Conservation (phyloP, 35 echinoderm and acorn worm genomes). For the Lytechinus variegatus region DNA sequence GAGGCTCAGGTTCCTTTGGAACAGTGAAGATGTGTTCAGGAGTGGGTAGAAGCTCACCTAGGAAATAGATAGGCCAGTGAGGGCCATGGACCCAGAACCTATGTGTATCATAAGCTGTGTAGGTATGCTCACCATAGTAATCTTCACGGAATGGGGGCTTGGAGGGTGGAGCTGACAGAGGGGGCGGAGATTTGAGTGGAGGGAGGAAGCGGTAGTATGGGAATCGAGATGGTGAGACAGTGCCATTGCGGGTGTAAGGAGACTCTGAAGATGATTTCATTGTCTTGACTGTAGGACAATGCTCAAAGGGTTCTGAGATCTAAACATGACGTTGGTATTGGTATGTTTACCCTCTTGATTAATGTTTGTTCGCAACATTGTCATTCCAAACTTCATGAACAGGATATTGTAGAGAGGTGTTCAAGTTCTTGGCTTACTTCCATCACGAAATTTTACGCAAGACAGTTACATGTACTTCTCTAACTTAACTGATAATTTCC, state of each 20-base stretch:
- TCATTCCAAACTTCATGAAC: neutral
- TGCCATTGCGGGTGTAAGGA: slow-evolving; percentile 22
- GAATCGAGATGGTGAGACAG: slow-evolving; percentile 1
- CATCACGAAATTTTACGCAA: too few species aligned
- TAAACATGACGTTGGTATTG: neutral
- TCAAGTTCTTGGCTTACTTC: too few species aligned
- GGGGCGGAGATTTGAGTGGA: neutral
- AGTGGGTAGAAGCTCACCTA: slow-evolving; percentile 47
- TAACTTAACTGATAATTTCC: too few species aligned
- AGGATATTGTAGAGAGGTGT: too few species aligned
- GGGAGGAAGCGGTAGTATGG: slow-evolving; percentile 8
- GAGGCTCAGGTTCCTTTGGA: slow-evolving; percentile 51
- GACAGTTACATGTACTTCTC: too few species aligned
- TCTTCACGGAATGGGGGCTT: slow-evolving; percentile 10
- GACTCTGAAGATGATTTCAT: slow-evolving; percentile 8
- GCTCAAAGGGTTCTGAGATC: neutral
- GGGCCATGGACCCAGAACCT: slow-evolving; percentile 55
- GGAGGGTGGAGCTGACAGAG: neutral
- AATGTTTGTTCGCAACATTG: neutral
- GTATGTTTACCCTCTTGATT: neutral
- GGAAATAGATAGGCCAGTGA: slow-evolving; percentile 52
- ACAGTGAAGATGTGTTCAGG: slow-evolving; percentile 29
- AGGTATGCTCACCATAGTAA: slow-evolving; percentile 2
- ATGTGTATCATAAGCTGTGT: slow-evolving; percentile 41
- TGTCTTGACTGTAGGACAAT: neutral